Conservation (phyloP, 1,140 invertebrate genomes). For the Babylonia areolata region DNA sequence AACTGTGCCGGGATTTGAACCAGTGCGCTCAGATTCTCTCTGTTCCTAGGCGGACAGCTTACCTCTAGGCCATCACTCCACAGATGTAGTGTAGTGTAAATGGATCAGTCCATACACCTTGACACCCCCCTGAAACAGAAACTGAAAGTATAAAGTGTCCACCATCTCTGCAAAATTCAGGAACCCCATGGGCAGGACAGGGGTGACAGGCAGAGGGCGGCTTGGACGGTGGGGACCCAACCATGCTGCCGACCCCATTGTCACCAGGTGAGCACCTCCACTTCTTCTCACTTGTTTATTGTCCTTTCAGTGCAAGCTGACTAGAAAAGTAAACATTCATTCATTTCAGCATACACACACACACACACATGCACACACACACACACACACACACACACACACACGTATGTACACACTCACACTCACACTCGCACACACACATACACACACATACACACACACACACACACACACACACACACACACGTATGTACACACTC, state of each 20-base stretch:
- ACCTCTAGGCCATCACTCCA: too few species aligned
- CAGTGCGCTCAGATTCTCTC: too few species aligned
- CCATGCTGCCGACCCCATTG: conserved; percentile 76
- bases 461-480: neutral
- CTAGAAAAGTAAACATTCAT: too few species aligned
- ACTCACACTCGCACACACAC: neutral
- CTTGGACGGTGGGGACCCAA: conserved; percentile 97
- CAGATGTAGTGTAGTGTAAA: too few species aligned
- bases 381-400: neutral
- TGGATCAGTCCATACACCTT: too few species aligned
- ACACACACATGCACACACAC: neutral
- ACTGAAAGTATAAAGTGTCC: neutral
- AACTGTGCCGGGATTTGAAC: too few species aligned
- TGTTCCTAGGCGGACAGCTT: too few species aligned
- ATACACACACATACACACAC: neutral
- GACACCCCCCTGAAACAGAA: too few species aligned
- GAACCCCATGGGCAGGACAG: conserved; percentile 93
- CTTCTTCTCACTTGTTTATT: too few species aligned
- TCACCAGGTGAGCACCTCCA: conserved; percentile 67
- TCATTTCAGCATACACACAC: neutral
- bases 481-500: neutral
- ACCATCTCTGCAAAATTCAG: conserved; percentile 42
- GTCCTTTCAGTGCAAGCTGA: too few species aligned
- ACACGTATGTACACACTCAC: neutral
- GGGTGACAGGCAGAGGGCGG: conserved; percentile 77